A percentile compares a stretch with the other conserved stretches of the same genome.
These are phyloP conservation scores for Brenthis ino DNA, from an alignment of 2,888 invertebrate species.

Conservation along the genomic window DNA sequence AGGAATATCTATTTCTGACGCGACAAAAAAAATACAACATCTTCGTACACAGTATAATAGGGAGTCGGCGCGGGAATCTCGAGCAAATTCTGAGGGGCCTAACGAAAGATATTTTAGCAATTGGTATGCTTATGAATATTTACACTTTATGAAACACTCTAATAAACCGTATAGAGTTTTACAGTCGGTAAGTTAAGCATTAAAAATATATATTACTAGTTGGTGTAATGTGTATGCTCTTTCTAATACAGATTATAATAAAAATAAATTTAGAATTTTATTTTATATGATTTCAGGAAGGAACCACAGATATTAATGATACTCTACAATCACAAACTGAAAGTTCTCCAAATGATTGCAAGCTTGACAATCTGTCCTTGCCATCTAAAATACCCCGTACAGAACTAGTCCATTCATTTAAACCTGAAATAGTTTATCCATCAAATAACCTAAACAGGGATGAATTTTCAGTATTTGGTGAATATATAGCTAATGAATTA, in stretches of 20 bases:
- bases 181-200: conserved; percentile 57
- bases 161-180: conserved; percentile 72
- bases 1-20: conserved; percentile 69
- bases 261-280: not conserved
- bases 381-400: conserved; percentile 58
- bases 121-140: conserved; percentile 82
- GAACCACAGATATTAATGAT: conserved; percentile 50
- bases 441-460: conserved; percentile 60
- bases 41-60: conserved; percentile 84
- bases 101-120: conserved; percentile 78
- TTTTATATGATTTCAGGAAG: conserved; percentile 57
- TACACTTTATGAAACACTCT: conserved; percentile 83
- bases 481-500: conserved; percentile 83
- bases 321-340: conserved; percentile 51
- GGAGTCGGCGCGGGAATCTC: conserved; percentile 79
- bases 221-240: not conserved
- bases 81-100: conserved; percentile 75
- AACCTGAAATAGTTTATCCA: conserved; percentile 54
- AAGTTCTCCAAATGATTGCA: conserved; percentile 53
- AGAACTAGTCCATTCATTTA: conserved; percentile 51
- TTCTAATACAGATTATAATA: not conserved
- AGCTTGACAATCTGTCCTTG: conserved; percentile 55
- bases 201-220: not conserved
- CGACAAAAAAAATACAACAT: conserved; percentile 84
- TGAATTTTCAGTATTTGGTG: conserved; percentile 82